phyloP scores from a whole-genome alignment of 2,113 vertebrate species.

The Corythaixoides concolor region DNA sequence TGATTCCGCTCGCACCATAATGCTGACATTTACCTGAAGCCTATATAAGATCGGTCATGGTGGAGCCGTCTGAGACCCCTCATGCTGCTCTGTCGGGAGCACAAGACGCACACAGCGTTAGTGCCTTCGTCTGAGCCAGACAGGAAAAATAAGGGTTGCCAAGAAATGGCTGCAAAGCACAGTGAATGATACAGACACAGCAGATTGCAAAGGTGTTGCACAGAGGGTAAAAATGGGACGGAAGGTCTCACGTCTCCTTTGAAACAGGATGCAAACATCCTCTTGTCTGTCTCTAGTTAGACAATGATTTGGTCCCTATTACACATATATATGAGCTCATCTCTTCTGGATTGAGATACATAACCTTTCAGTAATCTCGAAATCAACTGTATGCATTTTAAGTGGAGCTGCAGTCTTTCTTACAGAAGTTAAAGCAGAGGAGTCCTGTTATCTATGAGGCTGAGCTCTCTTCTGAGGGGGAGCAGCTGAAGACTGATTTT shows the following conservation, averaged over 20 bases:
- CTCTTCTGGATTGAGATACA: not conserved
- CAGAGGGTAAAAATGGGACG: not conserved
- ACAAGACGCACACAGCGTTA: accelerated
- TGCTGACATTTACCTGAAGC: not conserved
- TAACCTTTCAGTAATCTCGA: constrained; percentile 7
- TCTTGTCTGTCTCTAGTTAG: not conserved
- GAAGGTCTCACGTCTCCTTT: not conserved
- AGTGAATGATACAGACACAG: not conserved
- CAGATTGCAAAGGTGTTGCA: not conserved
- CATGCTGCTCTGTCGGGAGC: not conserved
- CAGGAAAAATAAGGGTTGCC: not conserved
- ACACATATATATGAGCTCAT: constrained; percentile 29
- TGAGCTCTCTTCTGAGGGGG: not conserved
- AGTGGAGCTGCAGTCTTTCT: not conserved
- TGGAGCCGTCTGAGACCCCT: not conserved
- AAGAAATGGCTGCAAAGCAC: not conserved
- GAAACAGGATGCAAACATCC: not conserved
- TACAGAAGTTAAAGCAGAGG: not conserved
- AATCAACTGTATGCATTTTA: not conserved
- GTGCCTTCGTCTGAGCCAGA: not conserved
- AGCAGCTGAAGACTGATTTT: not conserved
- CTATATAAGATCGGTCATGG: accelerated
- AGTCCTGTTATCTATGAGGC: accelerated
- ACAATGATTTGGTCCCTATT: constrained; percentile 3
- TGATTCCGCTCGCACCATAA: accelerated